A percentile compares a stretch with the other conserved stretches of the same genome.
Evolutionary conservation across 2,113 vertebrate genomes (phyloP).

Genomic region (Eolophus roseicapilla): DNA sequence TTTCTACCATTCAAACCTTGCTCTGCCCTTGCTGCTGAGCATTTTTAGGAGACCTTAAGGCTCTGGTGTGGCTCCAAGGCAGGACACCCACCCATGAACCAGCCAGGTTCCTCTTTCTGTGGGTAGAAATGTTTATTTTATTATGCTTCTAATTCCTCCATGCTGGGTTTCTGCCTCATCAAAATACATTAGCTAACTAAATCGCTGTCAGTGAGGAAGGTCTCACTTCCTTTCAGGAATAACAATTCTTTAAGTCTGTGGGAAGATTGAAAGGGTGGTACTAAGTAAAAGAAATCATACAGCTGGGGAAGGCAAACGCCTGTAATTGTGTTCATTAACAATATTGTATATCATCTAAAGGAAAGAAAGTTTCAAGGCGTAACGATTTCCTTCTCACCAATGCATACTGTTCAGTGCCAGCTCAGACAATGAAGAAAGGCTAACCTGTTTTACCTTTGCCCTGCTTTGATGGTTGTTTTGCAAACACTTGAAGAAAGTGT

Average conservation of each 20-base stretch:
- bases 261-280: slow-evolving; percentile 39
- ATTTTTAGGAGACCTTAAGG: neutral
- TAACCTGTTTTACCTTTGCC: slow-evolving; percentile 22
- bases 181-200: slow-evolving; percentile 44
- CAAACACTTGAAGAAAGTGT: slow-evolving; percentile 37
- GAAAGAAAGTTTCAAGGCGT: slow-evolving; percentile 43
- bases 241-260: slow-evolving; percentile 46
- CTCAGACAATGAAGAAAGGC: neutral
- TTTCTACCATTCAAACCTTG: neutral
- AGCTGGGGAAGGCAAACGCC: slow-evolving; percentile 32
- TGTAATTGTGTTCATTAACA: slow-evolving; percentile 16
- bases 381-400: slow-evolving; percentile 17
- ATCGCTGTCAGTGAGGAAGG: slow-evolving; percentile 26
- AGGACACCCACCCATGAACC: neutral
- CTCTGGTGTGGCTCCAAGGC: neutral
- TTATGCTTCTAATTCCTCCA: slow-evolving; percentile 20
- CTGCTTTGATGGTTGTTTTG: slow-evolving; percentile 32
- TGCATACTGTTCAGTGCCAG: neutral
- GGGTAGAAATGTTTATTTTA: slow-evolving; percentile 46
- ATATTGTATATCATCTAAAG: slow-evolving; percentile 38
- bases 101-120: neutral
- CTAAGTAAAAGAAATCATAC: slow-evolving; percentile 49
- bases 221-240: slow-evolving; percentile 31
- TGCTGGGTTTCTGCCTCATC: neutral
- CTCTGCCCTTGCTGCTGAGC: neutral